Base-by-base conservation (phyloP, 2,797 vertebrate species). In the Eidolon dupreanum region DNA sequence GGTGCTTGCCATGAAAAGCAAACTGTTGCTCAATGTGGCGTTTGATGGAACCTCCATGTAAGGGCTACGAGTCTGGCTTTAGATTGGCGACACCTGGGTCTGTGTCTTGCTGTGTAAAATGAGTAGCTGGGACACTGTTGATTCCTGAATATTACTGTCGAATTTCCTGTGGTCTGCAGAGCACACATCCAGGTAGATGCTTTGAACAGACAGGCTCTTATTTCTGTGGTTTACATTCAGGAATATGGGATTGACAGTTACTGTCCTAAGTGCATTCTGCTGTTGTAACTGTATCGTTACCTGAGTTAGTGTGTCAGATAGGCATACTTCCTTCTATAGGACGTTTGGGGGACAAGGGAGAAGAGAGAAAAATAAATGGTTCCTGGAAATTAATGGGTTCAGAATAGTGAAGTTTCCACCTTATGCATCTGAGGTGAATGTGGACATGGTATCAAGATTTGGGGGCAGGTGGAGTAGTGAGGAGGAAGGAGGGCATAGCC, bases 11-110 rank as follows among this genome's bases (percentile, higher is more conserved):
- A 91, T 8, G 74, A 51, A 96, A 84, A 93, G 90, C 91, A 92
- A 96, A 95, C 95, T 88, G 71, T 95, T 96, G 92, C 79, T 95
- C 92, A 94, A 43, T 0, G 59, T 93, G 16, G 43, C 55, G 26
- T 93, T 85, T 66, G 85, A 79, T 78, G 70, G 79, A 33, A 43
- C 36, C 55, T 71, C 55, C 2, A 6, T n/a, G 0, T 31, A 36
- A 68, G 70, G 38, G 57, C 78, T 16, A 17, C 2, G 33, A 51
- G 46, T 68, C 84, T 61, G 53, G 20, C 57, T 68, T 73, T 53
- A n/a, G 63, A 79, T 68, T 71, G 78, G 13, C 57, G 82, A 61
- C 63, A 6, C 70, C 43, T 17, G 1, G 46, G 46, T 78, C 63
- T 49, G 68, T 6, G 61, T 84, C 70, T 51, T 86, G 57, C 33